Conservation (phyloP, 30 jellyfish, hydroid and myxozoan species). For the Nemopilema nomurai region DNA sequence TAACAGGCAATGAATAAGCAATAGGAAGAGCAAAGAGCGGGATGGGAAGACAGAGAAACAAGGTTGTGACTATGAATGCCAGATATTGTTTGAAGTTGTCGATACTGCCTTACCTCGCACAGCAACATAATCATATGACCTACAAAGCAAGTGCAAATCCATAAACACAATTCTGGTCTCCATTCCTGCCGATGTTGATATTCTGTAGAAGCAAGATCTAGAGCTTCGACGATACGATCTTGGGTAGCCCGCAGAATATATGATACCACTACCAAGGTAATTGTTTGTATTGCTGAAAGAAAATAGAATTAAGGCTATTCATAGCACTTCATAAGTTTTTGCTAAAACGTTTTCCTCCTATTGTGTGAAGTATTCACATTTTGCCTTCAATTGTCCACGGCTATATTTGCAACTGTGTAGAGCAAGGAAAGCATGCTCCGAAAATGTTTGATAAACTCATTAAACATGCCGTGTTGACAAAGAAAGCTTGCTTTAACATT, state of each 20-base stretch:
- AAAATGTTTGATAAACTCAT: too few relatives aligned
- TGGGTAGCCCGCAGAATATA: conserved; percentile 40
- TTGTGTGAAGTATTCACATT: too few relatives aligned
- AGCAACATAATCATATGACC: conserved; percentile 1
- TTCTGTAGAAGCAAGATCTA: conserved; percentile 17
- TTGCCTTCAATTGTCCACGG: too few relatives aligned
- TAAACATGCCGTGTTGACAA: too few relatives aligned
- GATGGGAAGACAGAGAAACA: background rate
- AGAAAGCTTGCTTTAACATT: too few relatives aligned
- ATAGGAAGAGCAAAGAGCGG: too few relatives aligned
- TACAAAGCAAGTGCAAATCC: conserved; percentile 21
- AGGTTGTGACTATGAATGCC: background rate
- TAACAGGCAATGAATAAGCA: too few relatives aligned
- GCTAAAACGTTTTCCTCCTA: too few relatives aligned
- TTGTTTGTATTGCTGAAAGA: conserved; percentile 16
- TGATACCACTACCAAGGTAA: background rate
- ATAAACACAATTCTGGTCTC: conserved; percentile 35
- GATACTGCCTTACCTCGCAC: conserved; percentile 13
- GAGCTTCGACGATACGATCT: conserved; percentile 8
- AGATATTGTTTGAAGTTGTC: too few relatives aligned
- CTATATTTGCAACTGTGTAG: too few relatives aligned
- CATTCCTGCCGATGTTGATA: background rate
- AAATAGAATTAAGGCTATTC: background rate
- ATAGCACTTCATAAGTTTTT: too few relatives aligned
- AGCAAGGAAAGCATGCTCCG: too few relatives aligned